phyloP scores from a whole-genome alignment of 2,797 vertebrate species.

The Rhynchotus rufescens region DNA sequence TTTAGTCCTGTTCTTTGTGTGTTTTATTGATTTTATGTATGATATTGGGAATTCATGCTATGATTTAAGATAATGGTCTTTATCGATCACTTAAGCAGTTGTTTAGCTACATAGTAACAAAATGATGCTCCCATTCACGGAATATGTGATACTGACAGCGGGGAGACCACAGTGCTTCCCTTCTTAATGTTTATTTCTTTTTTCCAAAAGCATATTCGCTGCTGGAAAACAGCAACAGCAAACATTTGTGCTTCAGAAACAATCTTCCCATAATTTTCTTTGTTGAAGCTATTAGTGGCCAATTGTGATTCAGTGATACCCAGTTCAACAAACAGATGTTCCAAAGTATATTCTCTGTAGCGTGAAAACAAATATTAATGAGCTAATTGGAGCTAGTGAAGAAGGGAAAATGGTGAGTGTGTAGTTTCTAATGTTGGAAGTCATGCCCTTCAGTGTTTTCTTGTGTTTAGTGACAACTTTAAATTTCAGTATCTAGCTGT shows the following conservation, averaged over 20 bases:
- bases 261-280: conserved; percentile 83
- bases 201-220: conserved; percentile 73
- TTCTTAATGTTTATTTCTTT: conserved; percentile 75
- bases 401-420: conserved; percentile 38
- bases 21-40: conserved; percentile 97
- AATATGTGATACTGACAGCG: conserved; percentile 87
- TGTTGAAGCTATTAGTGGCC: conserved; percentile 79
- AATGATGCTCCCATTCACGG: conserved; percentile 90
- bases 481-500: conserved; percentile 1
- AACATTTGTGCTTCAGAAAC: conserved; percentile 78
- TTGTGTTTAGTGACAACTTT: conserved; percentile 10
- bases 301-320: conserved; percentile 81
- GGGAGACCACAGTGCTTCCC: conserved; percentile 77
- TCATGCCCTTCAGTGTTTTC: conserved; percentile 33
- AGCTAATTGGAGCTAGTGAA: conserved; percentile 69
- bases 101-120: conserved; percentile 93
- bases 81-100: conserved; percentile 97
- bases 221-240: conserved; percentile 78
- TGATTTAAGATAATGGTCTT: conserved; percentile 98
- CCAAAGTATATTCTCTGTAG: conserved; percentile 71
- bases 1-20: conserved; percentile 87
- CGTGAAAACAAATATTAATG: conserved; percentile 82
- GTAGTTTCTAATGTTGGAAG: conserved; percentile 43
- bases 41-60: conserved; percentile 93
- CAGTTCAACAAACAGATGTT: conserved; percentile 80